Conservation (phyloP, 2,113 vertebrate genomes). For the Polypterus senegalus region DNA sequence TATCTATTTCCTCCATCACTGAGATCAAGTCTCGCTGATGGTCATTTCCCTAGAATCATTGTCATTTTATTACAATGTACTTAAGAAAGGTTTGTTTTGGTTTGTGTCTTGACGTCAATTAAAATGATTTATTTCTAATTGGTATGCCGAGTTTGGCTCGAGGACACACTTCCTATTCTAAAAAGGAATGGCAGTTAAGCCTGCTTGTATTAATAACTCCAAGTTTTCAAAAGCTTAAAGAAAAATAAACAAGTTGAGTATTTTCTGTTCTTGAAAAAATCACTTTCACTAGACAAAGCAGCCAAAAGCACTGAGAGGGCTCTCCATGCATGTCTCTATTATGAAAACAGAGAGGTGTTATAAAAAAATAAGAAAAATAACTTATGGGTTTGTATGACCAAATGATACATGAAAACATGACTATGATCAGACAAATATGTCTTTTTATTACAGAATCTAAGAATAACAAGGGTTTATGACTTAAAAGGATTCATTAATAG, state of each 20-base stretch:
- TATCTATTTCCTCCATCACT: conserved; percentile 1
- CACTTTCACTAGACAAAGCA: conserved; percentile 18
- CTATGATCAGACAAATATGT: no score
- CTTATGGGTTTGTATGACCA: no score
- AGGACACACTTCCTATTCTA: conserved; percentile 40
- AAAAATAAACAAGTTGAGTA: conserved; percentile 42
- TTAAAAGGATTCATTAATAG: no score
- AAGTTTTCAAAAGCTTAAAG: conserved; percentile 23
- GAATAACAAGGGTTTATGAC: no score
- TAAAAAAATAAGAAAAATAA: no score
- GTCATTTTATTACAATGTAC: conserved; percentile 47
- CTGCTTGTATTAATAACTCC: background rate
- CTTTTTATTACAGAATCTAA: no score
- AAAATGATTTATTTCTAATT: conserved; percentile 53
- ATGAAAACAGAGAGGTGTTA: no score
- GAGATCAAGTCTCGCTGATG: conserved; percentile 30
- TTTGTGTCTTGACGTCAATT: conserved; percentile 65
- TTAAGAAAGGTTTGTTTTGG: conserved; percentile 53
- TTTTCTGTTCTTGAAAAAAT: conserved; percentile 25
- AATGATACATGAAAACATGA: no score
- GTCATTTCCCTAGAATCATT: conserved; percentile 36
- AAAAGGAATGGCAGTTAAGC: conserved; percentile 35
- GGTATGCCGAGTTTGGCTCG: conserved; percentile 36
- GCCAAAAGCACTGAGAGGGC: no score
- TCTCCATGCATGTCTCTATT: no score